Evolutionary conservation across 1,140 invertebrate species (phyloP), one percentile per base, ranked within the genome.

Genomic region (Rhynchophorus ferrugineus): DNA sequence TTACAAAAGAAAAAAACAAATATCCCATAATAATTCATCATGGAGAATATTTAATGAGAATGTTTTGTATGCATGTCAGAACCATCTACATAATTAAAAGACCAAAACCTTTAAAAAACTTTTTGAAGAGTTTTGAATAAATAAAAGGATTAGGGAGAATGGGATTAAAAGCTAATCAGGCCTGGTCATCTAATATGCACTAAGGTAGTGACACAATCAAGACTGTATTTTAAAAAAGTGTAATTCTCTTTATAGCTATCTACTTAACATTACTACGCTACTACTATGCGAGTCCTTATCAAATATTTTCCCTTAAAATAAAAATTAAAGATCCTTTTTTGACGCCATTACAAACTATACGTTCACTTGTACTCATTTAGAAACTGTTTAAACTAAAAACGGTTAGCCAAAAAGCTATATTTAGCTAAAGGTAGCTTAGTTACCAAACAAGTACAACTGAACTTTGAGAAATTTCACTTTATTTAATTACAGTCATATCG

Each of bases 1-100:
- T 64, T 69, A 69, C 68, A 69, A 68, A 69, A 65, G 58, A 66
- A 49, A n/a, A n/a, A n/a, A 50, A 56, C 38, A 52, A 46, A 56
- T 39, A 41, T 39, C 8, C 38, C 5, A 21, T 37, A 49, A 20
- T 19, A 46, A 46, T 9, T 29, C n/a, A n/a, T n/a, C n/a, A n/a
- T n/a, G n/a, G 9, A 43, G 41, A 43, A 21, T 37, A 44, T 37
- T 42, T 44, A 51, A 43, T 33, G 44, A 51, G n/a, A 24, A 35
- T 49, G n/a, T n/a, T n/a, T n/a, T n/a, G n/a, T n/a, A n/a, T n/a
- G n/a, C n/a, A n/a, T n/a, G n/a, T n/a, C n/a, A n/a, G n/a, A n/a
- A n/a, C n/a, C n/a, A n/a, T n/a, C n/a, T n/a, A n/a, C n/a, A n/a
- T n/a, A n/a, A n/a, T n/a, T n/a, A n/a, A n/a, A n/a, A n/a, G n/a